Evolutionary conservation across 2,888 invertebrate genomes (phyloP), one percentile per base, ranked within the genome.

Genomic region (Sipha maydis): DNA sequence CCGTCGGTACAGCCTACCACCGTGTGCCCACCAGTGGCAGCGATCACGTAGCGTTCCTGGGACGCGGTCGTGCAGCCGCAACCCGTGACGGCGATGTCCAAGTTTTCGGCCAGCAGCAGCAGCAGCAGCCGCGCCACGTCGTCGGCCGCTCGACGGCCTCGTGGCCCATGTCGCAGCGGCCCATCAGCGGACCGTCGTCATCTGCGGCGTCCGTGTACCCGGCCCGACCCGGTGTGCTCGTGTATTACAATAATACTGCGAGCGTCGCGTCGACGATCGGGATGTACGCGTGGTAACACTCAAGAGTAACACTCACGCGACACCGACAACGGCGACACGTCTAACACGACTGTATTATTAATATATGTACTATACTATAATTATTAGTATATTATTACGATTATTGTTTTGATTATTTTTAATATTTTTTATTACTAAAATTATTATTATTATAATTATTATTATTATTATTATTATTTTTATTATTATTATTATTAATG

Each of bases 41-140:
- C 78, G 54, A 67, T 67, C 67, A 67, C 67, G 67, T 67, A 67
- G 67, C 67, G 67, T n/a, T 17, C 67, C 67, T 67, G 67, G 67
- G n/a, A 67, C 67, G 69, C 85, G 69, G 86, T 67, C 48, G 48
- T 75, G 48, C 71, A 17, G 80, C 80, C 67, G 67, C 67, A 41
- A 41, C 80, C 41, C 25, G 80, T n/a, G 67, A 25, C 41, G 76
- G 28, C 25, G 76, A 38, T 14, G 41, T 11, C 48, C 48, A 0
- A 48, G 48, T 14, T 0, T 11, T 14, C 28, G 41, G 71, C 19
- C 48, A 61, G 1, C 73, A 34, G 31, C 8, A 69, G 69, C 71
- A n/a, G 28, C 61, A 8, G 75, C 75, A 21, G 83, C 56, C 76
- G 76, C 84, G 84, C n/a, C 41, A 48, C 76, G 67, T 41, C 17